Evolutionary conservation across 2,888 invertebrate species (phyloP).

Genomic region (Hemithea aestivaria): DNA sequence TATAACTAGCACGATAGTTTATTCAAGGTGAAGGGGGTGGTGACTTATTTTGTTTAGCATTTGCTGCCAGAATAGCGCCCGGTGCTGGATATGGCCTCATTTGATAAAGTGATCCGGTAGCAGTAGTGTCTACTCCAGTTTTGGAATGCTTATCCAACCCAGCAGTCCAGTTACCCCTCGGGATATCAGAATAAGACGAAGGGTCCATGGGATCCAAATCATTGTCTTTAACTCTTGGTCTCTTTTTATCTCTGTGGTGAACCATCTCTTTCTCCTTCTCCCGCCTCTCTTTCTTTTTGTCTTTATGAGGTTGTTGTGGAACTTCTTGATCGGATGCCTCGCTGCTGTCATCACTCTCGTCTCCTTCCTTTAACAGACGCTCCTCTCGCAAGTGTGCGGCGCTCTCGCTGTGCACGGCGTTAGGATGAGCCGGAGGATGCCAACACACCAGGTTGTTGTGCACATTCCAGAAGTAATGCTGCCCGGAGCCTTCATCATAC

Average conservation of each 20-base stretch:
- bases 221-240: constrained; percentile 77
- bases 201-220: constrained; percentile 97
- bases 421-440: constrained; percentile 95
- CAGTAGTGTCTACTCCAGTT: constrained; percentile 94
- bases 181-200: constrained; percentile 93
- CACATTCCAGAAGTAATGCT: constrained; percentile 97
- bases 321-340: constrained; percentile 76
- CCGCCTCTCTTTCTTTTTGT: constrained; percentile 59
- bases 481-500: constrained; percentile 92
- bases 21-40: constrained; percentile 51
- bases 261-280: constrained; percentile 58
- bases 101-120: constrained; percentile 93
- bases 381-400: constrained; percentile 89
- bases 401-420: constrained; percentile 87
- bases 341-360: constrained; percentile 79
- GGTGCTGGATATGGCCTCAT: constrained; percentile 97
- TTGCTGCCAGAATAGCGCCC: constrained; percentile 93
- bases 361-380: constrained; percentile 79
- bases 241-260: constrained; percentile 61
- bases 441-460: constrained; percentile 95
- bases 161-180: constrained; percentile 89
- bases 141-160: constrained; percentile 89
- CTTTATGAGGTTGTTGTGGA: constrained; percentile 59
- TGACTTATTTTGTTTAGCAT: constrained; percentile 66
- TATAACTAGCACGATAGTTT: background rate